These are phyloP conservation scores for Tragelaphus strepsiceros DNA, from an alignment of 2,113 vertebrate genomes.

Conservation along the genomic window DNA sequence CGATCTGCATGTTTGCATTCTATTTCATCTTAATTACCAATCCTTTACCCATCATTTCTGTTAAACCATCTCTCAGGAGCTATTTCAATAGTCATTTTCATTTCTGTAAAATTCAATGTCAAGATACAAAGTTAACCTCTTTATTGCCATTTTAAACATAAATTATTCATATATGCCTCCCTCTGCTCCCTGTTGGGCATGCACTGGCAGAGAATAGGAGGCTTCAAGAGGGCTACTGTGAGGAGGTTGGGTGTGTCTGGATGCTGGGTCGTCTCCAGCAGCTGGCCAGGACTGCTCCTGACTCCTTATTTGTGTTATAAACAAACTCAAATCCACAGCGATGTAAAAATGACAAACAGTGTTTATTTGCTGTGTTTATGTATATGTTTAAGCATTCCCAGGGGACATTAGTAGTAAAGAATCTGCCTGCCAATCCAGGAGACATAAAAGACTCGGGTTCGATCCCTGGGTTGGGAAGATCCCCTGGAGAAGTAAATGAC, in stretches of 20 bases:
- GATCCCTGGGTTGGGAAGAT: neutral
- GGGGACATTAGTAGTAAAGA: neutral
- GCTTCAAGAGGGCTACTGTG: accelerated
- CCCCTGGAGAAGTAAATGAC: neutral
- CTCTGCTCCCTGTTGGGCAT: neutral
- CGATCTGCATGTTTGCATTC: neutral
- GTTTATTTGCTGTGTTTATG: accelerated
- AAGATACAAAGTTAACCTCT: neutral
- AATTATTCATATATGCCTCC: accelerated
- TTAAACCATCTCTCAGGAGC: neutral
- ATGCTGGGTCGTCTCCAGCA: accelerated
- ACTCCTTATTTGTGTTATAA: accelerated
- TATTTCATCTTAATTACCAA: neutral
- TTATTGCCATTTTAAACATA: neutral
- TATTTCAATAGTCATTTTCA: neutral
- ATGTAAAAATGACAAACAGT: accelerated
- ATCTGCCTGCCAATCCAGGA: neutral
- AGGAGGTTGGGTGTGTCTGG: accelerated
- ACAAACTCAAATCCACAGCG: neutral
- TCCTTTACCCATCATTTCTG: neutral
- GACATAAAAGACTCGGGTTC: accelerated
- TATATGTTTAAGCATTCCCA: neutral
- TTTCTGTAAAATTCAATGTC: neutral
- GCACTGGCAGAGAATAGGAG: too few species aligned
- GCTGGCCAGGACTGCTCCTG: too few species aligned